A percentile compares a stretch with the other conserved stretches of the same genome.
Evolutionary conservation across 2,797 vertebrate species (phyloP).

Genomic region (Lutjanus campechanus): DNA sequence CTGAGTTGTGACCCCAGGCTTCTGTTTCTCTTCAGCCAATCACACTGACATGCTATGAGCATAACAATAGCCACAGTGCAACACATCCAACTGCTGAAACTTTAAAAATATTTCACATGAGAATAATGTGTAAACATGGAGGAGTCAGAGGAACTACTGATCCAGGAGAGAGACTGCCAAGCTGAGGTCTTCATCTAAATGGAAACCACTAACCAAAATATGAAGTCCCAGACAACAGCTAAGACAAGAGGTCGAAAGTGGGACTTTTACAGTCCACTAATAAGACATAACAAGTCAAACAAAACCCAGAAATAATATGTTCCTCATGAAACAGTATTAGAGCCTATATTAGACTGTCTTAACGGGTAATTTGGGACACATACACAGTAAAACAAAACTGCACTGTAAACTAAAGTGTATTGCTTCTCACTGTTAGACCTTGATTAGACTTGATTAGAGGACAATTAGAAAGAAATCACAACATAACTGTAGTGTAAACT

Average conservation of each 20-base stretch:
- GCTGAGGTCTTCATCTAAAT: constrained; percentile 6
- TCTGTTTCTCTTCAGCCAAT: constrained; percentile 21
- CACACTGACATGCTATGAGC: constrained; percentile 9
- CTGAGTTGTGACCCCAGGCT: constrained; percentile 14
- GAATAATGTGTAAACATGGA: not conserved
- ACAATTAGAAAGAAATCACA: no score
- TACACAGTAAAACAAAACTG: no score
- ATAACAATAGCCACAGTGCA: not conserved
- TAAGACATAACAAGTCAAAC: no score
- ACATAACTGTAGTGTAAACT: no score
- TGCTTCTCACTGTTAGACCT: no score
- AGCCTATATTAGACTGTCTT: no score
- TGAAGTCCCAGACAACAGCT: not conserved
- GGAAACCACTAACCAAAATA: constrained; percentile 10
- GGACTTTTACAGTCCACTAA: no score
- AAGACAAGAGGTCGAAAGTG: not conserved
- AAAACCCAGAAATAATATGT: no score
- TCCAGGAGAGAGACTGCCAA: not conserved
- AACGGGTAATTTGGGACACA: no score
- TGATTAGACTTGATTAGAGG: no score
- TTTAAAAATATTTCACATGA: not conserved
- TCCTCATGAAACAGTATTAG: no score
- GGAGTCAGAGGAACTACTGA: constrained; percentile 1
- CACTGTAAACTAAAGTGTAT: no score
- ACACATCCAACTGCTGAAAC: not conserved